phyloP scores from a whole-genome alignment of 2,888 invertebrate genomes.

The Xylota sylvarum region DNA sequence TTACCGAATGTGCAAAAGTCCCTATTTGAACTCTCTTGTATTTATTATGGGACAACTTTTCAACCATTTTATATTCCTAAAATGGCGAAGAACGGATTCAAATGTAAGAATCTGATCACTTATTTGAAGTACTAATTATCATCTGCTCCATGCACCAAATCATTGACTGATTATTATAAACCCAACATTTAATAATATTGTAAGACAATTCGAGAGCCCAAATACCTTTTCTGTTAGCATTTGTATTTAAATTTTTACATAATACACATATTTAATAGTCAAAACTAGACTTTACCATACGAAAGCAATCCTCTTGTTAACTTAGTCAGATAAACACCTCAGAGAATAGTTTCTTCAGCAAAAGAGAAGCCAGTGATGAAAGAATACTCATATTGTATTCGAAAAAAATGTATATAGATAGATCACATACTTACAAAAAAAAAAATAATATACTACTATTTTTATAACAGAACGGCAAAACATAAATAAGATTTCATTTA shows the following conservation, averaged over 20 bases:
- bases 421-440: slow-evolving; percentile 20
- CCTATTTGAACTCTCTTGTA: no score
- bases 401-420: slow-evolving; percentile 53
- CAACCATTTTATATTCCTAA: no score
- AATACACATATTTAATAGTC: background rate
- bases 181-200: no score
- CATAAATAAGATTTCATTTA: slow-evolving; percentile 19
- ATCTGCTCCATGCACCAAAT: no score
- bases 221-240: background rate
- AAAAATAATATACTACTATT: slow-evolving; percentile 50
- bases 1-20: no score
- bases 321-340: slow-evolving; percentile 19
- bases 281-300: background rate
- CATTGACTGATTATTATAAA: no score
- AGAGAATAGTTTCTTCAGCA: slow-evolving; percentile 15
- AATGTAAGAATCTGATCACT: no score
- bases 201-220: background rate
- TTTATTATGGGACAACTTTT: no score
- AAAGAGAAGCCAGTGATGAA: slow-evolving; percentile 42
- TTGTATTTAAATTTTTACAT: background rate
- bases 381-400: slow-evolving; percentile 21
- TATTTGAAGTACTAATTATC: no score
- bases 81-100: no score
- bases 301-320: slow-evolving; percentile 3
- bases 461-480: slow-evolving; percentile 67